These are phyloP conservation scores for Oenanthe oenanthe DNA, from an alignment of 2,113 vertebrate species.

Conservation along the genomic window DNA sequence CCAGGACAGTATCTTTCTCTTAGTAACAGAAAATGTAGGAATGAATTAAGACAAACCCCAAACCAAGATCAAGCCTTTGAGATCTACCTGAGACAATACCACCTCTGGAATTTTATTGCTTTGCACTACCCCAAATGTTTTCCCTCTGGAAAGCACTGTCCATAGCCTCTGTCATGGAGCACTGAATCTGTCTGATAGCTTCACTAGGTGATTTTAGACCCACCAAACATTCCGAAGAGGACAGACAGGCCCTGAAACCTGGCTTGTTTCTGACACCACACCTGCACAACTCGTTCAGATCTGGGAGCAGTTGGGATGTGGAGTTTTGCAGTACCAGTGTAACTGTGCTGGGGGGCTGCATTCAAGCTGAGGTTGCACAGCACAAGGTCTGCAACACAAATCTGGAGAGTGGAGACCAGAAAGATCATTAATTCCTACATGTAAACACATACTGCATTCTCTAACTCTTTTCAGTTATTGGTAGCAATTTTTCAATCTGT, in stretches of 20 bases:
- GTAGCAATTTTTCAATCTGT: background rate
- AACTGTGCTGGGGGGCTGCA: accelerated
- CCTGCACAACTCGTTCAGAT: background rate
- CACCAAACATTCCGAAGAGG: background rate
- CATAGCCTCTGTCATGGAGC: background rate
- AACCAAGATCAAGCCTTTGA: background rate
- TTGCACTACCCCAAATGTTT: background rate
- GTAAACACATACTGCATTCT: background rate
- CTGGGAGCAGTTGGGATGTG: background rate
- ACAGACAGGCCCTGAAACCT: background rate
- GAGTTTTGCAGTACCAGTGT: background rate
- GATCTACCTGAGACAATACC: background rate
- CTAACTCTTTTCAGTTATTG: background rate
- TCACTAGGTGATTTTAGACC: background rate
- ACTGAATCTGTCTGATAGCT: background rate
- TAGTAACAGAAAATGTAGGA: background rate
- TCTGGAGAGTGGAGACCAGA: background rate
- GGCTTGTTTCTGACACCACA: background rate
- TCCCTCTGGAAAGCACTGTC: background rate
- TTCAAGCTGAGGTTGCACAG: background rate
- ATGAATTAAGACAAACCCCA: background rate
- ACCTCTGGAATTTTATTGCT: background rate
- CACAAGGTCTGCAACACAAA: background rate
- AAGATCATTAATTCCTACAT: background rate
- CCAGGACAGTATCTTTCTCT: background rate